phyloP scores from a whole-genome alignment of 2,797 vertebrate genomes.

The Calcarius lapponicus region DNA sequence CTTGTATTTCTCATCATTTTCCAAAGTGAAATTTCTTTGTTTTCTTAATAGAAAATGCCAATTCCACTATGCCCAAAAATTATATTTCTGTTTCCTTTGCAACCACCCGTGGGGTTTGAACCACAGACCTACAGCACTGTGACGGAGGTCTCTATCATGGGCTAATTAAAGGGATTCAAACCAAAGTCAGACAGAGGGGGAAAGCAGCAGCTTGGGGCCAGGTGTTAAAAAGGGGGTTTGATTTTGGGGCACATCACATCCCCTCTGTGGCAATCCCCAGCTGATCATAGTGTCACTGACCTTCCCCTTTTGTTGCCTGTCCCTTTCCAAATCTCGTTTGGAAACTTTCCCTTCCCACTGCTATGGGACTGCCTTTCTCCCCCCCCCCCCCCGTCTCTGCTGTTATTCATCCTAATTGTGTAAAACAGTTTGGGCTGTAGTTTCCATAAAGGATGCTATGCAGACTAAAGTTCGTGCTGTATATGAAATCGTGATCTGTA shows the following conservation, averaged over 20 bases:
- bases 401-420: slow-evolving; percentile 18
- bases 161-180: background rate
- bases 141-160: background rate
- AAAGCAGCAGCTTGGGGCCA: background rate
- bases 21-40: slow-evolving; percentile 16
- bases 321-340: background rate
- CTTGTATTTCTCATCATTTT: background rate
- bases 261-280: background rate
- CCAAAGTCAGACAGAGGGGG: background rate
- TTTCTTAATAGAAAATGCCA: slow-evolving; percentile 19
- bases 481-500: slow-evolving; percentile 26
- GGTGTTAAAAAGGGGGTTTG: background rate
- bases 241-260: rapidly evolving
- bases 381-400: background rate
- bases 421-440: background rate
- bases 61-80: background rate
- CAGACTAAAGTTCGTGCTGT: slow-evolving; percentile 22
- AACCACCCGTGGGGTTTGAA: background rate
- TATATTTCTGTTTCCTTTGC: slow-evolving; percentile 29
- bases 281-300: background rate
- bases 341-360: background rate
- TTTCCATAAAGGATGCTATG: background rate
- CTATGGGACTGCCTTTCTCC: background rate
- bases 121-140: slow-evolving; percentile 58
- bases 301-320: background rate